phyloP scores from a whole-genome alignment of 2,113 vertebrate genomes.

The Chloebia gouldiae region DNA sequence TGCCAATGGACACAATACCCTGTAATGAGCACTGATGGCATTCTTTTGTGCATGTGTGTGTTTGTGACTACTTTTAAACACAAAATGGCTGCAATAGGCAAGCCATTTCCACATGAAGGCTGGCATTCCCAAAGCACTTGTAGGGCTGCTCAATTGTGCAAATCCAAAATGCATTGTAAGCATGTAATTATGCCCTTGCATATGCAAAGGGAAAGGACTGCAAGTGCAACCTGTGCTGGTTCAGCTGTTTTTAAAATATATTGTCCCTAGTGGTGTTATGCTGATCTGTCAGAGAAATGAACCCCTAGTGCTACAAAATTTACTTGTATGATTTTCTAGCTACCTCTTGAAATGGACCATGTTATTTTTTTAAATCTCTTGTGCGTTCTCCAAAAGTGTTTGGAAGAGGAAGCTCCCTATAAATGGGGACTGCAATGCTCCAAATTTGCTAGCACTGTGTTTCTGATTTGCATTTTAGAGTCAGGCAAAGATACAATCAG shows the following conservation, averaged over 20 bases:
- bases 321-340: neutral
- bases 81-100: neutral
- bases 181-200: neutral
- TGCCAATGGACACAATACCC: constrained; percentile 26
- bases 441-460: neutral
- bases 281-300: neutral
- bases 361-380: neutral
- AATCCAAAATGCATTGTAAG: neutral
- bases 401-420: neutral
- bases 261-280: neutral
- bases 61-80: constrained; percentile 11
- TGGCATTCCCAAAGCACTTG: neutral
- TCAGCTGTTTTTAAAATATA: neutral
- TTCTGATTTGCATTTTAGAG: neutral
- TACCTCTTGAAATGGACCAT: neutral
- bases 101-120: neutral
- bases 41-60: constrained; percentile 18
- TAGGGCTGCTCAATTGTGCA: neutral
- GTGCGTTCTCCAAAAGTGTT: neutral
- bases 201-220: neutral
- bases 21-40: constrained; percentile 15
- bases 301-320: neutral
- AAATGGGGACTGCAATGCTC: neutral
- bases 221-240: neutral
- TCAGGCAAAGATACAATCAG: neutral